A percentile compares a stretch with the other conserved stretches of the same genome.
Evolutionary conservation across 2,888 invertebrate species (phyloP).

Genomic region (Chydorus sphaericus): DNA sequence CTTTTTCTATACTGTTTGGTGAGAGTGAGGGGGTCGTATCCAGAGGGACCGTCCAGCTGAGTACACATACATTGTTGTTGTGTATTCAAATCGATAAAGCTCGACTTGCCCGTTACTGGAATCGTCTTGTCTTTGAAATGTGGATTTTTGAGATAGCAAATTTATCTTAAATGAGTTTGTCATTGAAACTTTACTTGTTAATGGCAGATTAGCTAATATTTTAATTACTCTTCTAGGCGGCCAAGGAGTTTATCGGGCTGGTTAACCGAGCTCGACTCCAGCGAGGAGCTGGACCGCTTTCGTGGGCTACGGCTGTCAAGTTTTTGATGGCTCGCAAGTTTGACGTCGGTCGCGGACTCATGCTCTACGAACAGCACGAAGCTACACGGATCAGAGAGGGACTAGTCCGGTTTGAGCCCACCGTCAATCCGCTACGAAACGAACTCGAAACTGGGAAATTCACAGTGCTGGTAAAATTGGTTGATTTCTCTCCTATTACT

Average conservation of each 20-base stretch:
- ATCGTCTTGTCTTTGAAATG: background rate
- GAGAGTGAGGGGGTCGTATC: background rate
- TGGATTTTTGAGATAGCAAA: background rate
- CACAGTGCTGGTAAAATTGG: conserved; percentile 82
- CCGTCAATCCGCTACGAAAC: conserved; percentile 61
- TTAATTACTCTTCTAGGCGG: conserved; percentile 49
- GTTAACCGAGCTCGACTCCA: conserved; percentile 43
- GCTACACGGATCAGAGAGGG: conserved; percentile 74
- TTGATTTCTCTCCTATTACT: no score
- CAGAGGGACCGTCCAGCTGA: no score
- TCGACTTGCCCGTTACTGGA: no score
- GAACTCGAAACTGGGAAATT: conserved; percentile 90
- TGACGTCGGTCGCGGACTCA: conserved; percentile 74
- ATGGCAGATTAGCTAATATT: no score
- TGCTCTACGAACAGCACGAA: conserved; percentile 86
- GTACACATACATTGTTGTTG: no score
- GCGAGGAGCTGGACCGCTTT: conserved; percentile 44
- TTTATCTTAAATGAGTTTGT: no score
- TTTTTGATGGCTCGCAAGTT: conserved; percentile 89
- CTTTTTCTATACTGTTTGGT: background rate
- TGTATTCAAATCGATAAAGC: no score
- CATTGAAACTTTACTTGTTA: no score
- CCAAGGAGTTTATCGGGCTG: conserved; percentile 63
- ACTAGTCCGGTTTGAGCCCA: conserved; percentile 66
- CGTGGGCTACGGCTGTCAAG: conserved; percentile 80